Percentiles rank a stretch among this genome's conserved stretches.
Evolutionary conservation across 2,888 invertebrate genomes (phyloP).

Genomic region (Zonitis immaculata): DNA sequence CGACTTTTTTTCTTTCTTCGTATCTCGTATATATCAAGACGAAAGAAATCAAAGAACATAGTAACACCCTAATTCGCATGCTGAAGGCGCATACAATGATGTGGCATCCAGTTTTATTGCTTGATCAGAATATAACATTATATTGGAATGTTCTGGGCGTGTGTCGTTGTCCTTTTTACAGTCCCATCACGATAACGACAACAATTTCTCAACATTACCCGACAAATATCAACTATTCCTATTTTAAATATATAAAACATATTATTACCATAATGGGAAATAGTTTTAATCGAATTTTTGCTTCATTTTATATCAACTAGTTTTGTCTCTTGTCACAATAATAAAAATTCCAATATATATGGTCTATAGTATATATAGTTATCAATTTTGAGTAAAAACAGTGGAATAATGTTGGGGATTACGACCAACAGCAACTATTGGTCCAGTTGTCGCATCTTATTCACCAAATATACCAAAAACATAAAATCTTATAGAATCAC

Average conservation of each 20-base stretch:
- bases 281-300: too few relatives aligned
- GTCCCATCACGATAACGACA: slow-evolving; percentile 13
- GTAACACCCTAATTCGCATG: slow-evolving; percentile 45
- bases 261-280: too few relatives aligned
- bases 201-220: slow-evolving; percentile 8
- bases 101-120: slow-evolving; percentile 49
- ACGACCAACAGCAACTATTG: slow-evolving; percentile 41
- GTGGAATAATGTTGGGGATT: slow-evolving; percentile 31
- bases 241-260: too few relatives aligned
- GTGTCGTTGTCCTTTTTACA: slow-evolving; percentile 21
- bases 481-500: slow-evolving; percentile 43
- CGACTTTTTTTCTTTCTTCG: too few relatives aligned
- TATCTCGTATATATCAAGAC: slow-evolving; percentile 31
- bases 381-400: not conserved
- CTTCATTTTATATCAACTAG: too few relatives aligned
- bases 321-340: too few relatives aligned
- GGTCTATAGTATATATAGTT: too few relatives aligned
- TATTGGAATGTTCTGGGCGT: slow-evolving; percentile 35
- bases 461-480: slow-evolving; percentile 35
- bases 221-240: not conserved
- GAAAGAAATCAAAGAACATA: slow-evolving; percentile 41
- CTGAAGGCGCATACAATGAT: slow-evolving; percentile 45
- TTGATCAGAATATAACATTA: slow-evolving; percentile 48
- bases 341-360: too few relatives aligned
- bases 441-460: slow-evolving; percentile 37